These are phyloP conservation scores for Yponomeuta cagnagella DNA, from an alignment of 2,888 invertebrate genomes.

Conservation along the genomic window DNA sequence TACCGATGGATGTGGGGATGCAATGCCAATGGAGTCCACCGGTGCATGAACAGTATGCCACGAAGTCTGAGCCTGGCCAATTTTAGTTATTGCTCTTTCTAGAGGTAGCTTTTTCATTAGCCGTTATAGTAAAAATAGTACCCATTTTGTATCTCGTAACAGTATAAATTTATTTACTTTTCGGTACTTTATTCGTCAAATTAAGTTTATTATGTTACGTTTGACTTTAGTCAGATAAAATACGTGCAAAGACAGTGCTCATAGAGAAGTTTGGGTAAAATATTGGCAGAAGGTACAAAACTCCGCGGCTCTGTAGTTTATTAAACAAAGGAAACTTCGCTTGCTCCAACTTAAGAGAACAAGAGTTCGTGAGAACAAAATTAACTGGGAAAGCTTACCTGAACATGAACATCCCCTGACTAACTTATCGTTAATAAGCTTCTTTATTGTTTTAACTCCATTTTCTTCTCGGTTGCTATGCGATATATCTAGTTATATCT, in stretches of 20 bases:
- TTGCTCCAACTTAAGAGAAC: slow-evolving; percentile 26
- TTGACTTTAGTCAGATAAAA: not conserved
- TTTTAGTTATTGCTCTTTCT: slow-evolving; percentile 39
- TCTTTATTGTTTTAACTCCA: slow-evolving; percentile 9
- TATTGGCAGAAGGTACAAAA: slow-evolving; percentile 32
- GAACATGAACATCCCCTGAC: slow-evolving; percentile 24
- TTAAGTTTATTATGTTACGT: not conserved
- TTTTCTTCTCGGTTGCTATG: slow-evolving; percentile 9
- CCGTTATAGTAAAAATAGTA: not conserved
- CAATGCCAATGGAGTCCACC: slow-evolving; percentile 43
- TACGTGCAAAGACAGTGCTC: slow-evolving; percentile 9
- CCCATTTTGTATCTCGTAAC: not conserved
- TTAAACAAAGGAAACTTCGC: slow-evolving; percentile 38
- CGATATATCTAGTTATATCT: not conserved
- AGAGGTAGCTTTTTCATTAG: not conserved
- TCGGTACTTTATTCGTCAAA: not conserved
- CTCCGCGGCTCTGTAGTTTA: slow-evolving; percentile 40
- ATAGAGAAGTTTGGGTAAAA: slow-evolving; percentile 21
- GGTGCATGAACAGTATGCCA: slow-evolving; percentile 44
- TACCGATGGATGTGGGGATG: slow-evolving; percentile 35
- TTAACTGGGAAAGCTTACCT: slow-evolving; percentile 28
- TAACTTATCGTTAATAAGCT: slow-evolving; percentile 23
- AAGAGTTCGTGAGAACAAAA: slow-evolving; percentile 32
- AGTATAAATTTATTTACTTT: not conserved
- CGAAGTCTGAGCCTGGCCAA: slow-evolving; percentile 39